A percentile compares a stretch with the other conserved stretches of the same genome.
Evolutionary conservation across 2,888 invertebrate genomes (phyloP).

Genomic region (Ptychoptera contaminata): DNA sequence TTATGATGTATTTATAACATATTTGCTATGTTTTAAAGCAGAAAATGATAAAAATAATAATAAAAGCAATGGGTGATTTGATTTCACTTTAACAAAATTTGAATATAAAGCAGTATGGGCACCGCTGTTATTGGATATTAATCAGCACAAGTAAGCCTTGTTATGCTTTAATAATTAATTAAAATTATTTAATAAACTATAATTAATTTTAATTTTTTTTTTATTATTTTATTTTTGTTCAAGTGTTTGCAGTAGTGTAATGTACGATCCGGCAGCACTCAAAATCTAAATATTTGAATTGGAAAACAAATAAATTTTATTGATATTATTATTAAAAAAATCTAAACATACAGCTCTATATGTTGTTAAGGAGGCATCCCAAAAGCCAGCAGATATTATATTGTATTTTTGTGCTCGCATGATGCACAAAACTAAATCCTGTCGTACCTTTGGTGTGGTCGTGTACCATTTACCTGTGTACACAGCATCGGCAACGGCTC

Average conservation of each 20-base stretch:
- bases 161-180: too few species aligned
- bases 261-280: background rate
- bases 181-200: too few species aligned
- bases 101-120: too few species aligned
- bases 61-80: too few species aligned
- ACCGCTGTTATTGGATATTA: too few species aligned
- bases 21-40: too few species aligned
- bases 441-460: background rate
- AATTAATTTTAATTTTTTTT: too few species aligned
- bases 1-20: too few species aligned
- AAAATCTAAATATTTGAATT: background rate
- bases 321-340: background rate
- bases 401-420: background rate
- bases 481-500: background rate
- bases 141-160: too few species aligned
- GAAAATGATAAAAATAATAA: too few species aligned
- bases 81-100: too few species aligned
- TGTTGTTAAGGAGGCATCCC: background rate
- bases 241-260: conserved; percentile 1
- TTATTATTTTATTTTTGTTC: background rate
- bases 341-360: background rate
- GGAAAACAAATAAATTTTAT: background rate
- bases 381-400: background rate
- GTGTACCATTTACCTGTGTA: conserved; percentile 1
- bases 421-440: background rate